A percentile compares a stretch with the other conserved stretches of the same genome.
Evolutionary conservation across 92 coral and sea anemone species (phyloP).

Genomic region (Parazoanthus atlanticus): DNA sequence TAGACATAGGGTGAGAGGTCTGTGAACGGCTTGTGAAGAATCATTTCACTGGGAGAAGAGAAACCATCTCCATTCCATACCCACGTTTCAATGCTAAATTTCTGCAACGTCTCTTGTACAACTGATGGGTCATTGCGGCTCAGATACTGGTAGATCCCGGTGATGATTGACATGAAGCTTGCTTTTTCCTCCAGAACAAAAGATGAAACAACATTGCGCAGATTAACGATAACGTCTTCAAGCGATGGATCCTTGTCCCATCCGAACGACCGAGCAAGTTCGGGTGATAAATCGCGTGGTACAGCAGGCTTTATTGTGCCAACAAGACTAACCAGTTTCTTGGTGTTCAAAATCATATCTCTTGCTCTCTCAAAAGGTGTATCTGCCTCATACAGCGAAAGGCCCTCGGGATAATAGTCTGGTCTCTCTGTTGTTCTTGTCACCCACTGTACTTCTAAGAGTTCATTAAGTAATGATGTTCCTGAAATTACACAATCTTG

Average conservation of each 20-base stretch:
- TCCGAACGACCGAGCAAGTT: constrained; percentile 53
- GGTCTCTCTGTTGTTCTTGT: constrained; percentile 49
- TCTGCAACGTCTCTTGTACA: constrained; percentile 23
- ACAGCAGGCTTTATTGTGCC: constrained; percentile 63
- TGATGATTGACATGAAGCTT: constrained; percentile 46
- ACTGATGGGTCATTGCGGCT: background rate
- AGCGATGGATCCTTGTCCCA: constrained; percentile 57
- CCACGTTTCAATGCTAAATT: constrained; percentile 48
- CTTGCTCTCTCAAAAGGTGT: constrained; percentile 57
- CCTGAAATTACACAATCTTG: constrained; percentile 16
- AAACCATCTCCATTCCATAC: constrained; percentile 87
- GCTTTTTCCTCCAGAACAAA: constrained; percentile 63
- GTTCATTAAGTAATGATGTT: constrained; percentile 18
- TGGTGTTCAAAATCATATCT: constrained; percentile 41
- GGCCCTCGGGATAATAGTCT: constrained; percentile 42
- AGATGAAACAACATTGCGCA: constrained; percentile 47
- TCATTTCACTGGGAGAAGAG: constrained; percentile 56
- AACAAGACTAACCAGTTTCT: constrained; percentile 45
- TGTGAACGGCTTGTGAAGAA: constrained; percentile 49
- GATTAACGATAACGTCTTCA: constrained; percentile 55
- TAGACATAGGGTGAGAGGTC: constrained; percentile 71
- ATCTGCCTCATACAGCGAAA: constrained; percentile 19
- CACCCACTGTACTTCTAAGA: constrained; percentile 60
- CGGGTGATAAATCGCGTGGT: background rate
- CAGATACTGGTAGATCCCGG: constrained; percentile 62